Evolutionary conservation across 2,113 vertebrate genomes (phyloP).

Genomic region (Peromyscus californicus): DNA sequence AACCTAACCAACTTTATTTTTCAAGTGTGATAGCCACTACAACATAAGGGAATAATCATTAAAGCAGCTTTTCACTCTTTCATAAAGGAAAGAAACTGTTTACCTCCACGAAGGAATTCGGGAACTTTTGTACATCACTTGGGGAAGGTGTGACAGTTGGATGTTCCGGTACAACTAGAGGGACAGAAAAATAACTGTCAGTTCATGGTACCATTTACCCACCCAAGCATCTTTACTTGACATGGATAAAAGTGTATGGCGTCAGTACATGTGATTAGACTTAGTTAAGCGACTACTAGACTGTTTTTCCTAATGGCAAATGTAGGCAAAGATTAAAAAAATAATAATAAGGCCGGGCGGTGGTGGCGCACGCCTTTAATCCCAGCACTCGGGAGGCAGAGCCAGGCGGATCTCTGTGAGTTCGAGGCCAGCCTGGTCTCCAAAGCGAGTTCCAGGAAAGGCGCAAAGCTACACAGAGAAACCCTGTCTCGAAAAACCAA

Average conservation of each 20-base stretch:
- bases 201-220: neutral
- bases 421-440: no score
- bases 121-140: fast-evolving
- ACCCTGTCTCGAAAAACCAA: no score
- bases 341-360: no score
- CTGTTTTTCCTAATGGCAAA: neutral
- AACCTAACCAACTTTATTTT: neutral
- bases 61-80: neutral
- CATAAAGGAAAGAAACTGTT: neutral
- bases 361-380: no score
- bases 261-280: neutral
- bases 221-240: neutral
- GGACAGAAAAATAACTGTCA: neutral
- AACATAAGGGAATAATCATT: neutral
- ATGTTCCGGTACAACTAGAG: neutral
- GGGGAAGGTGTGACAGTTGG: neutral
- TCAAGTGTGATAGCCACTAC: neutral
- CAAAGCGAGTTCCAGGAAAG: no score
- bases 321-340: neutral
- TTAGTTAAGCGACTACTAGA: neutral
- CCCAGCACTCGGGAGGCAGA: no score
- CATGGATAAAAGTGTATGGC: neutral
- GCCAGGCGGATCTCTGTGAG: no score
- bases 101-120: neutral
- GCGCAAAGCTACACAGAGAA: no score